Conservation (phyloP, 35 echinoderm and acorn worm species). For the Apostichopus parvimensis region DNA sequence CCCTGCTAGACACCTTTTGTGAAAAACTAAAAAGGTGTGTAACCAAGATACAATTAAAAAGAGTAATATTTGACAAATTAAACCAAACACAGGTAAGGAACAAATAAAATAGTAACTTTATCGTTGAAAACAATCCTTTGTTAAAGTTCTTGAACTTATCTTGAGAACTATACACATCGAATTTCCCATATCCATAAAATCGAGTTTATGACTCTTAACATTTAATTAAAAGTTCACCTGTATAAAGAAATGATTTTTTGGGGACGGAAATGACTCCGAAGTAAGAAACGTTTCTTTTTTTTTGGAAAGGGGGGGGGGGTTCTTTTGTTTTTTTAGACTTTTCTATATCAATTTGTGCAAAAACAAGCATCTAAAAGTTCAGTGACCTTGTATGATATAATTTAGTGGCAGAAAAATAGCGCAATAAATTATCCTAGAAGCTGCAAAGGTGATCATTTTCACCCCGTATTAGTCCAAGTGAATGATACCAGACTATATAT, state of each 20-base stretch:
- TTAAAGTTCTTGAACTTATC: neutral
- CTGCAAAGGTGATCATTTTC: too few relatives aligned
- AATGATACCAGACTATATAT: too few relatives aligned
- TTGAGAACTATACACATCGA: neutral
- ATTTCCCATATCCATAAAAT: constrained; percentile 17
- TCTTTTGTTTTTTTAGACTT: too few relatives aligned
- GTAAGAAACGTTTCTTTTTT: neutral
- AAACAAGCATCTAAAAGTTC: too few relatives aligned
- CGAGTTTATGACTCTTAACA: neutral
- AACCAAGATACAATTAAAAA: neutral
- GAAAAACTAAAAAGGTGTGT: constrained; percentile 37
- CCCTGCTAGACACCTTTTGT: neutral
- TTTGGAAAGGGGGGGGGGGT: neutral
- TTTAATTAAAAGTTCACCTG: constrained; percentile 37
- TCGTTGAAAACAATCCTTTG: neutral
- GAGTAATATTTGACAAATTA: neutral
- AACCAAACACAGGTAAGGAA: neutral
- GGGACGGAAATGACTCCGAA: constrained; percentile 7
- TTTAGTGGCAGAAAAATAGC: too few relatives aligned
- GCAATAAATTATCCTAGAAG: too few relatives aligned
- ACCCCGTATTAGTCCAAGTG: too few relatives aligned
- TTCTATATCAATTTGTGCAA: too few relatives aligned
- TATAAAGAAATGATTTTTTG: neutral
- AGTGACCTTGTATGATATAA: too few relatives aligned
- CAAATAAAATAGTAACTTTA: neutral